Conservation (phyloP, 2,113 vertebrate genomes). For the Progne subis region DNA sequence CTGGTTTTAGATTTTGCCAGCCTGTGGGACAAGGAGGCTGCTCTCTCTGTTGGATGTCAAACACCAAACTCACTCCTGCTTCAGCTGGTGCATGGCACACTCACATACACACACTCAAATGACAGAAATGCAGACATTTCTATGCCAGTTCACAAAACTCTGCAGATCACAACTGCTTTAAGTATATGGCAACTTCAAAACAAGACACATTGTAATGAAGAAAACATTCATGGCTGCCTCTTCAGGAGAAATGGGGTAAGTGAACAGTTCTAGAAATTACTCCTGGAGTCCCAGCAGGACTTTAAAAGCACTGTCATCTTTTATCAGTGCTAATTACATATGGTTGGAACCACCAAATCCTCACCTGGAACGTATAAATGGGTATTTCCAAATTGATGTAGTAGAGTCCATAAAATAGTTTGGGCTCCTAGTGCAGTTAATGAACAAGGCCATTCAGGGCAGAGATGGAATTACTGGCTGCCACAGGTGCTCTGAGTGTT, state of each 20-base stretch:
- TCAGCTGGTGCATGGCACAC: neutral
- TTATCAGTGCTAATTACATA: neutral
- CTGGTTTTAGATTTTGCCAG: neutral
- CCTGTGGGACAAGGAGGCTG: neutral
- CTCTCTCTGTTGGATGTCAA: neutral
- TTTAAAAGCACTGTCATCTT: neutral
- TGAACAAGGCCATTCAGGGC: neutral
- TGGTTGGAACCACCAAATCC: neutral
- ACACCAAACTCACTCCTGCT: neutral
- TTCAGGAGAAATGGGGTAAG: neutral
- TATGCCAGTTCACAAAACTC: neutral
- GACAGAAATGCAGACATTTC: neutral
- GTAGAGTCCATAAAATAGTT: too few relatives aligned
- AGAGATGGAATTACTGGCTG: neutral
- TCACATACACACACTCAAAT: neutral
- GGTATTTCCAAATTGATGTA: neutral
- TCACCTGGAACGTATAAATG: neutral
- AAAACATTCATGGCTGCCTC: neutral
- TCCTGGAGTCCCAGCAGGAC: neutral
- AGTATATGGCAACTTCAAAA: neutral
- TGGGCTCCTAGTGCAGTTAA: neutral
- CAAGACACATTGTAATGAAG: fast-evolving
- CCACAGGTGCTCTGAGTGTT: neutral
- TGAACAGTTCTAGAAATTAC: neutral
- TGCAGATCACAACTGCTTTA: neutral